Conservation (phyloP, 92 coral and sea anemone species). For the Palythoa caribaeorum region DNA sequence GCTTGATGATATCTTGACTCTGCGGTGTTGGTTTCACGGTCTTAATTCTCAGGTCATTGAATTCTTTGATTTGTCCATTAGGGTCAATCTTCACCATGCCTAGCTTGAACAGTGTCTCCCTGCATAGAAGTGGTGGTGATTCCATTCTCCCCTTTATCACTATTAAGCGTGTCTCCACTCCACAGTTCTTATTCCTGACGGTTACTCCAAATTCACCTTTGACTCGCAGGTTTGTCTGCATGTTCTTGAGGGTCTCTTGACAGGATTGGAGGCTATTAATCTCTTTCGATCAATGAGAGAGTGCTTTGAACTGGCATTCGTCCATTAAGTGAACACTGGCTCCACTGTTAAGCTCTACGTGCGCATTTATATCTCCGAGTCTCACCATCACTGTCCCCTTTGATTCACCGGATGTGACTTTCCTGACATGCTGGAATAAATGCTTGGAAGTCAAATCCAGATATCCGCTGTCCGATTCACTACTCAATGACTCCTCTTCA, state of each 20-base stretch:
- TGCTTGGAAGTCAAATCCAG: constrained; percentile 2
- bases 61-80: constrained; percentile 23
- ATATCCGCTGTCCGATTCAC: neutral
- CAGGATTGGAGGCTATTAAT: neutral
- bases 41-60: constrained; percentile 25
- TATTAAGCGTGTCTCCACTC: constrained; percentile 43
- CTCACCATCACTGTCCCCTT: constrained; percentile 58
- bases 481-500: neutral
- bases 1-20: constrained; percentile 19
- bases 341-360: constrained; percentile 61
- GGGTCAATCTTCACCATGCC: constrained; percentile 49
- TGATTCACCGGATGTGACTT: neutral
- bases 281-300: too few species aligned
- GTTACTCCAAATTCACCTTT: constrained; percentile 21
- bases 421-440: constrained; percentile 1
- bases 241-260: neutral
- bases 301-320: too few species aligned
- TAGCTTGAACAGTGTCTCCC: constrained; percentile 43
- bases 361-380: constrained; percentile 39
- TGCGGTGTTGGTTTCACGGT: neutral
- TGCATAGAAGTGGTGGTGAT: constrained; percentile 64
- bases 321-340: constrained; percentile 71
- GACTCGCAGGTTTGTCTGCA: constrained; percentile 13
- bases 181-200: constrained; percentile 50
- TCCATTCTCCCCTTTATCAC: constrained; percentile 54